Evolutionary conservation across 1,140 invertebrate genomes (phyloP).

Genomic region (Parapsyche elsis): DNA sequence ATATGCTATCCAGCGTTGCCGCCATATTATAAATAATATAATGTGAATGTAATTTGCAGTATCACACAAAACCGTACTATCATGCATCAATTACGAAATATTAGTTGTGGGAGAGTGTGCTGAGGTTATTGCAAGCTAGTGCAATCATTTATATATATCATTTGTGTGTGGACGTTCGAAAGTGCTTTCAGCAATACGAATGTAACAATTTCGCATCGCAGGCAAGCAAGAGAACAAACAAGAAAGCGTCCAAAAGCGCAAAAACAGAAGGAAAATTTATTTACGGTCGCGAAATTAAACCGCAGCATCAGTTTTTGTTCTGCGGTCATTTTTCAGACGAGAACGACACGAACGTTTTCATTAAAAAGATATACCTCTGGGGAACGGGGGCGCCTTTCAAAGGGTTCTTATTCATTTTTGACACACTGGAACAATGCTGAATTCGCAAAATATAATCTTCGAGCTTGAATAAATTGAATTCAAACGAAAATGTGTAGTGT

Average conservation of each 20-base stretch:
- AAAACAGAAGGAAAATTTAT: conserved; percentile 35
- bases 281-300: conserved; percentile 41
- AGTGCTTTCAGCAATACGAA: not conserved
- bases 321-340: conserved; percentile 30
- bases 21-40: too few relatives aligned
- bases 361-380: conserved; percentile 4
- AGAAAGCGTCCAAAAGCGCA: not conserved
- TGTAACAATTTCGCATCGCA: not conserved
- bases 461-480: not conserved
- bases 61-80: too few relatives aligned
- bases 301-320: conserved; percentile 29
- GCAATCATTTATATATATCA: too few relatives aligned
- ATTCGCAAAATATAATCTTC: conserved; percentile 18
- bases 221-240: not conserved
- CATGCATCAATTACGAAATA: too few relatives aligned
- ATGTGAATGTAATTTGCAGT: too few relatives aligned
- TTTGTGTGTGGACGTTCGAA: too few relatives aligned
- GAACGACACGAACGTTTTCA: conserved; percentile 22
- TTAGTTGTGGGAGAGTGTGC: too few relatives aligned
- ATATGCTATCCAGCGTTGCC: too few relatives aligned
- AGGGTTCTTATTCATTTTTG: conserved; percentile 15
- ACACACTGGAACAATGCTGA: not conserved
- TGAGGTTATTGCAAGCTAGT: too few relatives aligned
- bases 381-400: not conserved
- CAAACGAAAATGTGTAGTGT: not conserved